Evolutionary conservation across 2,113 vertebrate species (phyloP), one percentile per base, ranked within the genome.

Genomic region (Trogon melanurus): DNA sequence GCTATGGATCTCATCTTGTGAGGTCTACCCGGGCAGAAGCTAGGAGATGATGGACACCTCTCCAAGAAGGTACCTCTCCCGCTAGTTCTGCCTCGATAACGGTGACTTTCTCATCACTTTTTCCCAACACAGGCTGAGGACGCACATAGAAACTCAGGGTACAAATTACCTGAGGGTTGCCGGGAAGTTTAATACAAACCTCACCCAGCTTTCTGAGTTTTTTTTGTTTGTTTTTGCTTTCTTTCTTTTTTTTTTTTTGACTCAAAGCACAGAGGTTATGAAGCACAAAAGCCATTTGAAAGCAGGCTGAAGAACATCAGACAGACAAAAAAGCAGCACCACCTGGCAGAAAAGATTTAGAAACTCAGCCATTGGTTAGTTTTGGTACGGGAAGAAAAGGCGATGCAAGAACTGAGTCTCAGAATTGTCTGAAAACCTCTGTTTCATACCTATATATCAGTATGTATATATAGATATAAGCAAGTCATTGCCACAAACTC

Each of bases 391-490:
- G 61, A 79, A 66, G 22, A 72, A 48, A 82, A 72, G 11, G 27
- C 0, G 0, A 38, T 47, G 21, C 12, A 54, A 89, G 58, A 89
- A 85, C 0, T 3, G 14, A 91, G 32, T 64, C 45, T 80, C 65
- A 64, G 61, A 87, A 71, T 20, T 69, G 73, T 10, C 66, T 69
- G 53, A 88, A 91, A 87, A 56, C 26, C 60, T 79, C 27, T 51
- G 23, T 57, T 91, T 54, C 50, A 29, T 32, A 56, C 13, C 47
- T 54, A 58, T 14, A 25, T 27, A 67, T 62, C n/a, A 29, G 34
- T 5, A 36, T 3, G 56, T 2, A 18, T 2, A 30, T 5, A 78
- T 10, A 80, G 18, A 60, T 10, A 66, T 0, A 79, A 91, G 56
- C 19, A 79, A 79, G 30, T 25, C 57, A 67, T 11, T 44, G 54